A percentile compares a stretch with the other conserved stretches of the same genome.
Conservation (phyloP, 1,140 invertebrate genomes). For the Antheraea mylitta region DNA sequence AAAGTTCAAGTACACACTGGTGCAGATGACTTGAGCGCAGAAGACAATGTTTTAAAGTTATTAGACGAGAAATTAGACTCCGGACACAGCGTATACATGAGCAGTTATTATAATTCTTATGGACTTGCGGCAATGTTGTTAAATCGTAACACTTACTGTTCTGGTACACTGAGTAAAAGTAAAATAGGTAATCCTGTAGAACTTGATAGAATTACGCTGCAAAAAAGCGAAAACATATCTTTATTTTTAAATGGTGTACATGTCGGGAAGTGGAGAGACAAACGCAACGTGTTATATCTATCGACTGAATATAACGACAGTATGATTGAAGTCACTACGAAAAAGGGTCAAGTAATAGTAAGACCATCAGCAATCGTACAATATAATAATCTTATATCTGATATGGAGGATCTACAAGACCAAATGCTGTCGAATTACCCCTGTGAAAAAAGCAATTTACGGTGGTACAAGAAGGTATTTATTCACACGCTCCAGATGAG, state of each 20-base stretch:
- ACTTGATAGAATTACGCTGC: not conserved
- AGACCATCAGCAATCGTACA: constrained; percentile 1
- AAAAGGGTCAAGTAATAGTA: not conserved
- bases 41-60: not conserved
- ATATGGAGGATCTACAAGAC: constrained; percentile 18
- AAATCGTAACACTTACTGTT: not conserved
- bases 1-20: constrained; percentile 1
- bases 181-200: constrained; percentile 2
- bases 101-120: constrained; percentile 4
- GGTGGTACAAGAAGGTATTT: constrained; percentile 15
- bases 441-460: constrained; percentile 14
- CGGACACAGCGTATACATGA: constrained; percentile 2
- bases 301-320: not conserved
- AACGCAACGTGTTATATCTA: not conserved
- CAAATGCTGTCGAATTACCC: constrained; percentile 16
- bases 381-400: constrained; percentile 21
- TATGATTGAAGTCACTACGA: not conserved
- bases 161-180: not conserved
- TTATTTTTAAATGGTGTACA: constrained; percentile 8
- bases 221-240: constrained; percentile 6
- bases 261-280: constrained; percentile 4
- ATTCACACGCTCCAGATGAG: constrained; percentile 17
- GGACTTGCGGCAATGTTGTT: not conserved
- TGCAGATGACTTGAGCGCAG: not conserved
- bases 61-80: constrained; percentile 1